phyloP scores from a whole-genome alignment of 2,113 vertebrate genomes.

The Thermophis baileyi region DNA sequence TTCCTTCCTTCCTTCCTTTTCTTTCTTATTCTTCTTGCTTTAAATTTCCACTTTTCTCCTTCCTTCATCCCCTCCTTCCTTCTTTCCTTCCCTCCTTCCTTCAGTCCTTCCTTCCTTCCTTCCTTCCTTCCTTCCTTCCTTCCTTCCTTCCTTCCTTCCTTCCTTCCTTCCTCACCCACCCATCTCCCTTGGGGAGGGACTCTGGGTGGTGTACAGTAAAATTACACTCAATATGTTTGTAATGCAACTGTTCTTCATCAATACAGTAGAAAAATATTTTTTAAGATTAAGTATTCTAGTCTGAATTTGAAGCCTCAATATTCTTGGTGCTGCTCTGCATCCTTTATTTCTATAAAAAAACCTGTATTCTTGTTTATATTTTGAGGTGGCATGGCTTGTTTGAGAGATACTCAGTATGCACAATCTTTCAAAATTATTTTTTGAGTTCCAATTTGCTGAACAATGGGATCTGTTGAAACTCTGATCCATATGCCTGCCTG shows the following conservation, averaged over 20 bases:
- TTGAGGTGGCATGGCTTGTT: neutral
- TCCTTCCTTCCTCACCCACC: no score
- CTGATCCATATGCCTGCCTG: neutral
- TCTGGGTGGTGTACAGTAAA: neutral
- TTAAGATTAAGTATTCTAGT: neutral
- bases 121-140: no score
- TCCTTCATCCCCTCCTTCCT: no score
- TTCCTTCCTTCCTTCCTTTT: no score
- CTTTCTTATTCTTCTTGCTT: no score
- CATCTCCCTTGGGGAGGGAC: neutral
- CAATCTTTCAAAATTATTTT: neutral
- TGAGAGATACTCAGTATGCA: neutral
- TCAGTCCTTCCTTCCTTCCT: no score
- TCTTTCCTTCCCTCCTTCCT: neutral
- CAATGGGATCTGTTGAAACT: neutral
- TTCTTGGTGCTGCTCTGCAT: neutral
- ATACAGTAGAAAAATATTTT: neutral
- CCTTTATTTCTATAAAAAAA: neutral
- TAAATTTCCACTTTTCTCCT: no score
- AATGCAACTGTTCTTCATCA: neutral
- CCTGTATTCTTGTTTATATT: neutral
- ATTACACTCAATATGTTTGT: conserved; percentile 1
- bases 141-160: no score
- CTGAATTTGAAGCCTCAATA: neutral
- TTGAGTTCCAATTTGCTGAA: neutral